phyloP scores from a whole-genome alignment of 2,888 invertebrate genomes.

The Agriopis aurantiaria region DNA sequence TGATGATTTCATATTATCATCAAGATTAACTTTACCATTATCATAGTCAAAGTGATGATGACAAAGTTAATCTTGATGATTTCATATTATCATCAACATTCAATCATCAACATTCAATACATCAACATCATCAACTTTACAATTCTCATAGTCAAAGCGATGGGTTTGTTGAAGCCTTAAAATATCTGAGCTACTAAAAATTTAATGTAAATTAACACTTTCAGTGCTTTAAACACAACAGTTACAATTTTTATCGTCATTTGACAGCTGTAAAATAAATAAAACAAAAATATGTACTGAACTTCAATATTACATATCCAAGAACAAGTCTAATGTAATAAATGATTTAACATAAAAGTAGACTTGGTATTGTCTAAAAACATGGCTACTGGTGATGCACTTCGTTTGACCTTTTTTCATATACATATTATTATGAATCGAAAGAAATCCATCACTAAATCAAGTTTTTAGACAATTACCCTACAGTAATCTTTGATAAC shows the following conservation, averaged over 20 bases:
- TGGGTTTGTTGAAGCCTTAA: slow-evolving; percentile 8
- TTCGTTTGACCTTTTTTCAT: neutral
- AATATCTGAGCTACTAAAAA: slow-evolving; percentile 31
- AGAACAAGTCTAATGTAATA: slow-evolving; percentile 57
- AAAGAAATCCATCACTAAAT: slow-evolving; percentile 26
- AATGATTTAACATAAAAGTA: slow-evolving; percentile 38
- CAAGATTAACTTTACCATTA: neutral
- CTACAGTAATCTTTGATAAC: slow-evolving; percentile 67
- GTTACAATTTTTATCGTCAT: slow-evolving; percentile 65
- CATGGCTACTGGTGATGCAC: neutral
- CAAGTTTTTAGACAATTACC: slow-evolving; percentile 36
- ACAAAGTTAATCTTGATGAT: neutral
- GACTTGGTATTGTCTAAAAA: slow-evolving; percentile 23
- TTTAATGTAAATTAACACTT: slow-evolving; percentile 68
- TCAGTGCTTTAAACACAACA: slow-evolving; percentile 71
- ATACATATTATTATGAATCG: neutral
- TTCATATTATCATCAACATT: neutral
- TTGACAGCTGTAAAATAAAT: slow-evolving; percentile 59
- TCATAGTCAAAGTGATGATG: neutral
- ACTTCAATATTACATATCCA: slow-evolving; percentile 62
- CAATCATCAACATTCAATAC: neutral
- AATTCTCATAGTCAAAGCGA: neutral
- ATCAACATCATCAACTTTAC: too few species aligned
- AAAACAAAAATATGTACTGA: slow-evolving; percentile 56
- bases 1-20: neutral